Evolutionary conservation across 1,140 invertebrate genomes (phyloP).

Genomic region (Seison nebaliae): DNA sequence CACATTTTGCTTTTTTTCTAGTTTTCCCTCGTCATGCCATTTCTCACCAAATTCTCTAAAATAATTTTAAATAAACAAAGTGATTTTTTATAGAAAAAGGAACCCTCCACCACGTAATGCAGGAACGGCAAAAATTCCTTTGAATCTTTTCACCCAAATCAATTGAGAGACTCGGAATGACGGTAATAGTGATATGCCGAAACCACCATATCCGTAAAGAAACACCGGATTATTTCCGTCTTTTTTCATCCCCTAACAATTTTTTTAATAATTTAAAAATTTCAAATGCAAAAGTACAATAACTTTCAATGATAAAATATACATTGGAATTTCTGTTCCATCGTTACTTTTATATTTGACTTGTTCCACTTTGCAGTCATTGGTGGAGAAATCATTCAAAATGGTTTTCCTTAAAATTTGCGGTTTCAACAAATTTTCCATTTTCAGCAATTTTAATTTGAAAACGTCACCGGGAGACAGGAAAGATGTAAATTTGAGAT

Average conservation of each 20-base stretch:
- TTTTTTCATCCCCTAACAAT: conserved; percentile 31
- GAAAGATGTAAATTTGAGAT: conserved; percentile 75
- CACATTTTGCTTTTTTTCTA: conserved; percentile 78
- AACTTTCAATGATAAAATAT: conserved; percentile 35
- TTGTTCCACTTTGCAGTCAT: conserved; percentile 54
- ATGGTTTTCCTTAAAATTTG: conserved; percentile 39
- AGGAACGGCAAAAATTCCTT: conserved; percentile 59
- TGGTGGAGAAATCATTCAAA: conserved; percentile 52
- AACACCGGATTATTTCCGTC: conserved; percentile 49
- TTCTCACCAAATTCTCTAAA: conserved; percentile 71
- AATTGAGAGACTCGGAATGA: conserved; percentile 50
- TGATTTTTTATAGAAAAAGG: background rate
- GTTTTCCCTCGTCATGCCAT: conserved; percentile 73
- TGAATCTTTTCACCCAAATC: conserved; percentile 62
- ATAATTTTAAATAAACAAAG: background rate
- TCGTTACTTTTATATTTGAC: conserved; percentile 80
- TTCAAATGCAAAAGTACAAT: background rate
- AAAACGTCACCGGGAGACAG: conserved; percentile 68
- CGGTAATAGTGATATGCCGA: conserved; percentile 67
- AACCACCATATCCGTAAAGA: conserved; percentile 87
- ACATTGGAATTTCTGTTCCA: conserved; percentile 81
- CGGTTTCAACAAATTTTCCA: background rate
- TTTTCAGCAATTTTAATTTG: conserved; percentile 45
- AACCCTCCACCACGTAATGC: conserved; percentile 82
- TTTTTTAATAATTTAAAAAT: conserved; percentile 1